Percentiles rank a stretch among this genome's conserved stretches.
These are phyloP conservation scores for Cyanistes caeruleus DNA, from an alignment of 2,113 vertebrate species.

Conservation along the genomic window DNA sequence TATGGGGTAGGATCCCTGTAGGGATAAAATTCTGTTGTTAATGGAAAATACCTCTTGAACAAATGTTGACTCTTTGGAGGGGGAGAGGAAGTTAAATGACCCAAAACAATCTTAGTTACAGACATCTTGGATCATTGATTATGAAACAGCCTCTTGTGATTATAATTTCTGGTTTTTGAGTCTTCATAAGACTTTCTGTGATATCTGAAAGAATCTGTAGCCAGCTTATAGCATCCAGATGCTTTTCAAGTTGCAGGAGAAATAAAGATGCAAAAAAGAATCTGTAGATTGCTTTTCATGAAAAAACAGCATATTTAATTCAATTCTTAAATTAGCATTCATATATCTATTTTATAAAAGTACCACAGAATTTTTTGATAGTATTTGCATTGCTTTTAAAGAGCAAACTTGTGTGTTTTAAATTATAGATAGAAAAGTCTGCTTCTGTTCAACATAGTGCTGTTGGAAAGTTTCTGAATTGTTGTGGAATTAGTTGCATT, in stretches of 20 bases:
- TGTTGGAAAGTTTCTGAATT: background rate
- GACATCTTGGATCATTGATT: background rate
- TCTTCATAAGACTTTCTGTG: background rate
- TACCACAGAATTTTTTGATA: background rate
- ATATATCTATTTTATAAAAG: background rate
- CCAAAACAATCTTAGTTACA: background rate
- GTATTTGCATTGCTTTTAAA: background rate
- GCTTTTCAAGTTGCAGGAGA: background rate
- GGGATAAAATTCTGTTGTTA: background rate
- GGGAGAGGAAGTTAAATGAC: accelerated
- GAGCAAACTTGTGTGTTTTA: background rate
- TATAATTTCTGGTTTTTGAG: background rate
- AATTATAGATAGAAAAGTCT: background rate
- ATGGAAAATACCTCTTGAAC: background rate
- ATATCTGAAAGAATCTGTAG: background rate
- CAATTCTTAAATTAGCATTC: background rate
- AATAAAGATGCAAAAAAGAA: background rate
- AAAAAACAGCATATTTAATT: background rate
- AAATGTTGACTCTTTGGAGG: background rate
- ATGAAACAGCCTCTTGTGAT: background rate
- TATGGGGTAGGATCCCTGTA: background rate
- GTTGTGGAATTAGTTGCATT: background rate
- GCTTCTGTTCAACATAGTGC: background rate
- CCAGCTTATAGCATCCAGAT: background rate
- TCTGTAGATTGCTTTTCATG: background rate